Conservation (phyloP, 2,113 vertebrate species). For the Connochaetes taurinus region DNA sequence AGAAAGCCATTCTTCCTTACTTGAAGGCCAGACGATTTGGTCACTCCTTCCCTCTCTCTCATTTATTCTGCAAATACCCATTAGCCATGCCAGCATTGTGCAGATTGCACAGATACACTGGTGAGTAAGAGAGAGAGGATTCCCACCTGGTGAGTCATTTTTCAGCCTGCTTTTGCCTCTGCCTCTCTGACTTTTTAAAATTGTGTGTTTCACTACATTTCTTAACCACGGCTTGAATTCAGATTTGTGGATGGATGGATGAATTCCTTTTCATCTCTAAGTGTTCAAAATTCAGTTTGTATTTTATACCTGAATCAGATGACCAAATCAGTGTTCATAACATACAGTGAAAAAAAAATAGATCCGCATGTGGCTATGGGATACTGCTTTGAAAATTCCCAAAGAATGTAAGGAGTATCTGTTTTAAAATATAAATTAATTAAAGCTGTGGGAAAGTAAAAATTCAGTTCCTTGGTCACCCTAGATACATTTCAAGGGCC, state of each 20-base stretch:
- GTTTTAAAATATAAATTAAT: not conserved
- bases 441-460: not conserved
- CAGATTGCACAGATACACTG: accelerated
- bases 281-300: not conserved
- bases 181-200: not conserved
- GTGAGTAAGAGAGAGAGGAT: not conserved
- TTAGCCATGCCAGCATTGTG: not conserved
- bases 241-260: not conserved
- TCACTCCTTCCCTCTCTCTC: not conserved
- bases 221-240: not conserved
- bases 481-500: not conserved
- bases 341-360: not conserved
- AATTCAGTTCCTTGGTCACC: not conserved
- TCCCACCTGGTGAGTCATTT: not conserved
- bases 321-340: not conserved
- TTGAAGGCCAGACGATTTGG: not conserved
- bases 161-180: not conserved
- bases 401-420: not conserved
- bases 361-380: not conserved
- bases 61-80: not conserved
- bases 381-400: not conserved
- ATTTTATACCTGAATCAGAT: not conserved
- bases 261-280: not conserved
- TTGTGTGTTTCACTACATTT: not conserved
- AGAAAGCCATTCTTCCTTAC: not conserved